Conservation (phyloP, 2,113 vertebrate species). For the Calypte anna region DNA sequence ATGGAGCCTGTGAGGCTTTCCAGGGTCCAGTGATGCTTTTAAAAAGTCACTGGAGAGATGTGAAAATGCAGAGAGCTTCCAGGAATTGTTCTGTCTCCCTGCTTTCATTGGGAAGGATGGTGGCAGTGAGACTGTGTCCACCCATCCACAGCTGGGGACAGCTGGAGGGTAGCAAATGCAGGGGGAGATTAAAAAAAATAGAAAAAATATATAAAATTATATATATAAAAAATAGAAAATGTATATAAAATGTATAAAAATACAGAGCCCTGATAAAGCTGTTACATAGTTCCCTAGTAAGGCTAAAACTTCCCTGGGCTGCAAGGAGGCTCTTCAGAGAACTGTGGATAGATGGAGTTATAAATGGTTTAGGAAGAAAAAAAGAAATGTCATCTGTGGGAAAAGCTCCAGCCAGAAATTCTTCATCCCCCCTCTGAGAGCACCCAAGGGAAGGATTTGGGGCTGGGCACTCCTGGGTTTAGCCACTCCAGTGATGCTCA, state of each 20-base stretch:
- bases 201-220: not conserved
- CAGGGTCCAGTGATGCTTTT: not conserved
- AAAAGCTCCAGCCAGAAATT: not conserved
- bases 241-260: not conserved
- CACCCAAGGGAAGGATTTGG: not conserved
- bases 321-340: not conserved
- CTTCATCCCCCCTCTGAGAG: not conserved
- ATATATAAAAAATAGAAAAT: too few species aligned
- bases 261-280: not conserved
- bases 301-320: not conserved
- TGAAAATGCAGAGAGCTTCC: not conserved
- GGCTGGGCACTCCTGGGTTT: not conserved
- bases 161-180: not conserved
- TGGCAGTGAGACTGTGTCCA: fast-evolving
- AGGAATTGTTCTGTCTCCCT: not conserved
- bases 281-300: not conserved
- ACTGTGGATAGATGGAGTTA: fast-evolving
- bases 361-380: not conserved
- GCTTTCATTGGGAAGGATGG: not conserved
- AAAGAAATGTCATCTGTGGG: not conserved
- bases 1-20: not conserved
- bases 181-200: not conserved
- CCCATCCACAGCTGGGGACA: not conserved
- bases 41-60: not conserved
- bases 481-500: fast-evolving